Evolutionary conservation across 2,797 vertebrate species (phyloP).

Genomic region (Scyliorhinus canicula): DNA sequence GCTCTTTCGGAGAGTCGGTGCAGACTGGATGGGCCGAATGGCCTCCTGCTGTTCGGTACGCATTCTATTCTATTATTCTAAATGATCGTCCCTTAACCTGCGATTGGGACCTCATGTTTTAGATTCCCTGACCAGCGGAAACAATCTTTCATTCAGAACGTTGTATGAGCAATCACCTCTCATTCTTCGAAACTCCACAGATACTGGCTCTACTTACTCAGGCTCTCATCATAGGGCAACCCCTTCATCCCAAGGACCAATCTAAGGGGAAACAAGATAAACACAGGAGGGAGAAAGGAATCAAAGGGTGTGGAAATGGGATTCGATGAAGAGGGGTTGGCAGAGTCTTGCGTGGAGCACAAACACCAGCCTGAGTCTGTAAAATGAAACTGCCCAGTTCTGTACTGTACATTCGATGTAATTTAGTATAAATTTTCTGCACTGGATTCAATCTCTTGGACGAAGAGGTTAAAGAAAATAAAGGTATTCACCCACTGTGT

Average conservation of each 20-base stretch:
- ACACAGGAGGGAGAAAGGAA: neutral
- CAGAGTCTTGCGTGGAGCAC: neutral
- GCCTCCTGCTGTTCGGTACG: too few species aligned
- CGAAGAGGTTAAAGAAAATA: neutral
- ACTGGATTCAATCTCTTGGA: neutral
- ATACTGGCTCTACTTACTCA: too few species aligned
- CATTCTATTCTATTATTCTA: too few species aligned
- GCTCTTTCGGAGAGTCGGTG: too few species aligned
- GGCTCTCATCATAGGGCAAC: too few species aligned
- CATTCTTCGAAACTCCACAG: too few species aligned
- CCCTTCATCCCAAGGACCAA: too few species aligned
- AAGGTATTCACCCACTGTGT: neutral
- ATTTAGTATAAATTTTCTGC: neutral
- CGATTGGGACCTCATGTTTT: too few species aligned
- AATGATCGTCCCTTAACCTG: neutral
- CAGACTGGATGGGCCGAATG: too few species aligned
- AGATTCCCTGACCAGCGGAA: too few species aligned
- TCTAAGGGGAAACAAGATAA: neutral
- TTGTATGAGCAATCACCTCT: too few species aligned
- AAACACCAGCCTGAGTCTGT: neutral
- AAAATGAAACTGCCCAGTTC: neutral
- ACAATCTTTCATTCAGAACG: too few species aligned
- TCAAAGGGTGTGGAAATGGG: neutral
- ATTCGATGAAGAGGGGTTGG: neutral
- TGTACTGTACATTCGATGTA: neutral